Conservation (phyloP, 2,113 vertebrate species). For the Coptodon rendalli region DNA sequence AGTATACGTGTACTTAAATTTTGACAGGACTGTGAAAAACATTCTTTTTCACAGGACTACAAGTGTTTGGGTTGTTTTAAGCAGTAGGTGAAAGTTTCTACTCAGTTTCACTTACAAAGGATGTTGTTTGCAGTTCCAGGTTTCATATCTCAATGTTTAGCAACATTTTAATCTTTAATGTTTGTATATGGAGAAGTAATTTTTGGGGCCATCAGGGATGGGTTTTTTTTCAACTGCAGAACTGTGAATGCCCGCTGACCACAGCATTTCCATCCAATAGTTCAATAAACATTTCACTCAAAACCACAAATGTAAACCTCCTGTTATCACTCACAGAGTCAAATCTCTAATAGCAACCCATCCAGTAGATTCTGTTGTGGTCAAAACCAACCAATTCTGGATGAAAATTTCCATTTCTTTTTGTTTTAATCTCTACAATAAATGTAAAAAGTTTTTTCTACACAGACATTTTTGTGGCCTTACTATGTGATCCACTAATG, state of each 20-base stretch:
- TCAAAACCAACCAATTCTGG: background rate
- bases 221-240: background rate
- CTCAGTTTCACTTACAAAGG: background rate
- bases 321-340: background rate
- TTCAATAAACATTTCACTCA: background rate
- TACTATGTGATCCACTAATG: background rate
- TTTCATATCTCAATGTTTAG: background rate
- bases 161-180: background rate
- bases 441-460: background rate
- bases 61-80: background rate
- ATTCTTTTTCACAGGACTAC: background rate
- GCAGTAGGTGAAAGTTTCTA: background rate
- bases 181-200: background rate
- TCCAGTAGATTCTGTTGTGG: background rate
- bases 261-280: background rate
- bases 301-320: background rate
- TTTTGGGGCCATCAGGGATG: background rate
- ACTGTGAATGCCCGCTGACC: background rate
- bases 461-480: background rate
- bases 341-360: background rate
- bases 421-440: background rate
- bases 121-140: background rate
- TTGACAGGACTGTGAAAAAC: background rate
- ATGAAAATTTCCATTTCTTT: background rate
- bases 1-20: background rate